Evolutionary conservation across 2,888 invertebrate species (phyloP), one percentile per base, ranked within the genome.

Genomic region (Gastracanthus pulcherrimus): DNA sequence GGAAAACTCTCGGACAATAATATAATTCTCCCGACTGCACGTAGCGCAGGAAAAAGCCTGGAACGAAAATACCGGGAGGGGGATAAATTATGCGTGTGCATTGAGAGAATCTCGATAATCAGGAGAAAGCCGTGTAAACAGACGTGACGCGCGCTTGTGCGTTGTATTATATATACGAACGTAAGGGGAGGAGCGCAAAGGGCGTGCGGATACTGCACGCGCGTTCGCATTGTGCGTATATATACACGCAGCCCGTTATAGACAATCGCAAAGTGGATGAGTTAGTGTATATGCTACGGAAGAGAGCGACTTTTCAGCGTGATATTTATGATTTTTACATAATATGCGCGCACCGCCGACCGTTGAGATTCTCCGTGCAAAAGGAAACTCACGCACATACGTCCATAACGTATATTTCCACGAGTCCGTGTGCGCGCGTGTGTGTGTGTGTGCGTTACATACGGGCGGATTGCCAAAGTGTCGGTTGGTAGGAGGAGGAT

Each of bases 191-290:
- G n/a, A n/a, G n/a, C n/a, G n/a, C n/a, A n/a, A n/a, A n/a, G n/a
- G n/a, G n/a, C n/a, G n/a, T n/a, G n/a, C n/a, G n/a, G n/a, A n/a
- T n/a, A n/a, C n/a, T n/a, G n/a, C n/a, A n/a, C n/a, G n/a, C n/a
- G n/a, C n/a, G n/a, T n/a, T n/a, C n/a, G n/a, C n/a, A n/a, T n/a
- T n/a, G n/a, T n/a, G n/a, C n/a, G n/a, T n/a, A n/a, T n/a, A n/a
- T n/a, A n/a, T n/a, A n/a, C n/a, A n/a, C n/a, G n/a, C n/a, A n/a
- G n/a, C n/a, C n/a, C n/a, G n/a, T n/a, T 36, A 16, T 29, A 16
- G 51, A 70, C 70, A 70, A 70, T 70, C 70, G 72, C 72, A 72
- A 72, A 72, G 72, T 72, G 72, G 60, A 60, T 72, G 72, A 72
- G 60, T 72, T 72, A 62, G 60, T 13, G 19, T n/a, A 38, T 38